These are phyloP conservation scores for Synanceia verrucosa DNA, from an alignment of 2,797 vertebrate genomes.

Conservation along the genomic window DNA sequence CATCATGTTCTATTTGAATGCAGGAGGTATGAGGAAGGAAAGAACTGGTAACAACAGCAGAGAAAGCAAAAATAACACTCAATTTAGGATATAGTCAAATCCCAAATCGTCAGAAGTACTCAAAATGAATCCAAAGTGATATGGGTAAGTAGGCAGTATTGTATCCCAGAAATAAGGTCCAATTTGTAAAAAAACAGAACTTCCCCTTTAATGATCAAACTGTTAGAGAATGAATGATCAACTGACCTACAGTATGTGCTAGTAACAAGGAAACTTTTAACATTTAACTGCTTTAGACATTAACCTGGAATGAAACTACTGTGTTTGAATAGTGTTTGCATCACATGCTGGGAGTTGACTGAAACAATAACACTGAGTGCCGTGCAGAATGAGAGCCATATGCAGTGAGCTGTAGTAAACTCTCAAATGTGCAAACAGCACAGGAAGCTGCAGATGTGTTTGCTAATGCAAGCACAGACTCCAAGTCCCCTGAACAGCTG, in stretches of 20 bases:
- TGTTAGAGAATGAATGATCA: not conserved
- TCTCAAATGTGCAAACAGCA: constrained; percentile 57
- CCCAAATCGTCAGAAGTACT: too few relatives aligned
- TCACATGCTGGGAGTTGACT: constrained; percentile 5
- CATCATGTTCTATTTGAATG: too few relatives aligned
- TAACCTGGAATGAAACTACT: not conserved
- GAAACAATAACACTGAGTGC: constrained; percentile 47
- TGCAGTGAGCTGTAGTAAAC: constrained; percentile 23
- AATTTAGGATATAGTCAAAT: too few relatives aligned
- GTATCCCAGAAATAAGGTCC: too few relatives aligned
- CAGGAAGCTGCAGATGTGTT: constrained; percentile 55
- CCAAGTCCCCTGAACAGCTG: constrained; percentile 59
- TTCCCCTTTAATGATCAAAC: constrained; percentile 13
- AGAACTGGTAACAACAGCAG: too few relatives aligned
- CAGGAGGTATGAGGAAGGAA: too few relatives aligned
- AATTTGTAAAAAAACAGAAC: too few relatives aligned
- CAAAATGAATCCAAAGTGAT: too few relatives aligned
- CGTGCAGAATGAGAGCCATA: constrained; percentile 31
- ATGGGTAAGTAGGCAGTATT: too few relatives aligned
- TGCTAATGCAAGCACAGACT: constrained; percentile 50
- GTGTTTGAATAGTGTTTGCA: not conserved
- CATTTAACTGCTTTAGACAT: too few relatives aligned
- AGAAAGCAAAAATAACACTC: too few relatives aligned
- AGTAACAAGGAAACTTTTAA: not conserved
- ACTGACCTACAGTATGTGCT: not conserved